Conservation (phyloP, 2,888 invertebrate genomes). For the Acronicta aceris region DNA sequence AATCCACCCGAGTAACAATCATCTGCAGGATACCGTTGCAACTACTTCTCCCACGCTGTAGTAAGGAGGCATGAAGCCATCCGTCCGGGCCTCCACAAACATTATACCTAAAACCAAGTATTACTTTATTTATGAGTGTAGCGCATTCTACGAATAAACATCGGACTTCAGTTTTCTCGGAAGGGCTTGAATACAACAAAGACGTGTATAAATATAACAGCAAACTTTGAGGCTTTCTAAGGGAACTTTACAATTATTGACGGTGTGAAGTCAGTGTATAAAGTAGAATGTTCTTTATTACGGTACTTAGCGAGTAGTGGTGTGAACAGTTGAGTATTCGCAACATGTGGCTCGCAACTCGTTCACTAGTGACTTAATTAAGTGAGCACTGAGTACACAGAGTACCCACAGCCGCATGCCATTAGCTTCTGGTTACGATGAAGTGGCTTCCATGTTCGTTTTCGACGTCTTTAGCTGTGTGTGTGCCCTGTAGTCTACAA, state of each 20-base stretch:
- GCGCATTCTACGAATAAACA: too few species aligned
- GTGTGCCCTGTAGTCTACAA: neutral
- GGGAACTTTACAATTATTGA: constrained; percentile 43
- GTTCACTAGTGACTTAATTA: constrained; percentile 64
- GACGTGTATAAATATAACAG: constrained; percentile 15
- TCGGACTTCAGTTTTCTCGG: too few species aligned
- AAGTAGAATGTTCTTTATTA: constrained; percentile 60
- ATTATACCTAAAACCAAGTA: too few species aligned
- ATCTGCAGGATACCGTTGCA: too few species aligned
- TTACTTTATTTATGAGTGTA: too few species aligned
- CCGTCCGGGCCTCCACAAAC: too few species aligned
- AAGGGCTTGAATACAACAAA: neutral
- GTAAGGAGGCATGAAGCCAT: too few species aligned
- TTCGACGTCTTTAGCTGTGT: constrained; percentile 29
- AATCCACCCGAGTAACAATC: too few species aligned
- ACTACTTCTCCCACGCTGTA: too few species aligned
- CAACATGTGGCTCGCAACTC: constrained; percentile 51
- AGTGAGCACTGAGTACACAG: constrained; percentile 51
- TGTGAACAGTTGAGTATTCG: constrained; percentile 37
- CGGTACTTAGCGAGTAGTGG: constrained; percentile 56
- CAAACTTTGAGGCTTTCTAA: constrained; percentile 23
- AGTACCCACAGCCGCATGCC: constrained; percentile 38
- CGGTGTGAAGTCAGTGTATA: constrained; percentile 42
- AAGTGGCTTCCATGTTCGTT: constrained; percentile 42
- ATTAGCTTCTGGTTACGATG: constrained; percentile 59